Percentiles rank a stretch among this genome's conserved stretches.
These are phyloP conservation scores for Ptychodera flava DNA, from an alignment of 35 echinoderm and acorn worm genomes.

Conservation along the genomic window DNA sequence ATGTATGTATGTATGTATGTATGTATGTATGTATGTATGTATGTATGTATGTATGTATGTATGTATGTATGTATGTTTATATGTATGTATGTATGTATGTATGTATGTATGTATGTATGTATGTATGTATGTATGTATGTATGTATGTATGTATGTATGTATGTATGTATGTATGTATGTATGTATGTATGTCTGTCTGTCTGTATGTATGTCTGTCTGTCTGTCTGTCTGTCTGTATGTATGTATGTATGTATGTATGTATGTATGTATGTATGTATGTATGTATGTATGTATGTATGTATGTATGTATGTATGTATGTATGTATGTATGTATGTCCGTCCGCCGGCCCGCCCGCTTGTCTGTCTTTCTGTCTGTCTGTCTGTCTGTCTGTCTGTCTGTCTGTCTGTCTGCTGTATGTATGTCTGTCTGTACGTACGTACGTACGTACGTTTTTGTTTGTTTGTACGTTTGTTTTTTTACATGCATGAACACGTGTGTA, in stretches of 20 bases:
- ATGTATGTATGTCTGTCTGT: not conserved
- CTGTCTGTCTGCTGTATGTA: not conserved
- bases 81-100: no score
- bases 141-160: slow-evolving; percentile 2
- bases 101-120: not conserved
- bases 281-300: not conserved
- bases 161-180: slow-evolving; percentile 2
- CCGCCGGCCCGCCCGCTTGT: not conserved
- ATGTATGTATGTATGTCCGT: not conserved
- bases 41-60: no score
- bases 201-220: not conserved
- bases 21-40: no score
- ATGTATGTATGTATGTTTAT: no score
- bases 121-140: not conserved
- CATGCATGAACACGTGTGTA: not conserved
- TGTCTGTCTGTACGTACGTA: not conserved
- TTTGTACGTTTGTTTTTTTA: not conserved
- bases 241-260: not conserved
- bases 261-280: not conserved
- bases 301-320: not conserved
- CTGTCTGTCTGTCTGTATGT: not conserved
- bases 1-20: no score
- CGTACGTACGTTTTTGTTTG: not conserved
- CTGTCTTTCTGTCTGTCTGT: not conserved
- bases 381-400: not conserved